These are phyloP conservation scores for Cantharis nigra DNA, from an alignment of 2,888 invertebrate genomes.

Conservation along the genomic window DNA sequence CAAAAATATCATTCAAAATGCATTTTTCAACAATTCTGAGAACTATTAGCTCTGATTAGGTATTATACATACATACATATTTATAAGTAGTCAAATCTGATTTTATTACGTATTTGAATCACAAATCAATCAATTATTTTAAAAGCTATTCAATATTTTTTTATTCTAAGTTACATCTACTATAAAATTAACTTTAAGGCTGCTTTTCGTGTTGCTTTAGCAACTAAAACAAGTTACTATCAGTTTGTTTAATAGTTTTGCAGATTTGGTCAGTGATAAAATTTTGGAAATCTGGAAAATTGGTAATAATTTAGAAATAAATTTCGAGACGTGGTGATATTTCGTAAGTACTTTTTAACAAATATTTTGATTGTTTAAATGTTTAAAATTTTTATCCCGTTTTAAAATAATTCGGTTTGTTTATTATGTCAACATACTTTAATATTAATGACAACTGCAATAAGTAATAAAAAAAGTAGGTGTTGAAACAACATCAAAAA, in stretches of 20 bases:
- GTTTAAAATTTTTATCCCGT: not conserved
- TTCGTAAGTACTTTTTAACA: conserved; percentile 42
- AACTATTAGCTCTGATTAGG: too few species aligned
- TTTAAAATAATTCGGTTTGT: not conserved
- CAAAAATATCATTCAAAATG: too few species aligned
- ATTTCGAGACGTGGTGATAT: conserved; percentile 44
- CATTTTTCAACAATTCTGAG: too few species aligned
- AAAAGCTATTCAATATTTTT: not conserved
- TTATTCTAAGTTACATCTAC: not conserved
- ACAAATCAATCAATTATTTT: not conserved
- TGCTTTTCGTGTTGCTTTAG: conserved; percentile 35
- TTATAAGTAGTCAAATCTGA: too few species aligned
- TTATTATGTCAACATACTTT: not conserved
- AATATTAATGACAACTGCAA: not conserved
- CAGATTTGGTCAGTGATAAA: conserved; percentile 41
- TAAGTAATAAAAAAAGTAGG: not conserved
- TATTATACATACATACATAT: too few species aligned
- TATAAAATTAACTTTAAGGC: not conserved
- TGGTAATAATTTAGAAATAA: conserved; percentile 34
- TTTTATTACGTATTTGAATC: too few species aligned
- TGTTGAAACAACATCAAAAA: not conserved
- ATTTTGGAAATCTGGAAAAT: conserved; percentile 42
- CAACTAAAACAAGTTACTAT: conserved; percentile 45
- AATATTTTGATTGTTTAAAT: not conserved
- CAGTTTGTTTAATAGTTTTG: conserved; percentile 44